Percentiles rank a stretch among this genome's conserved stretches.
phyloP scores from a whole-genome alignment of 1,140 invertebrate species.

The Ceratina australensis region DNA sequence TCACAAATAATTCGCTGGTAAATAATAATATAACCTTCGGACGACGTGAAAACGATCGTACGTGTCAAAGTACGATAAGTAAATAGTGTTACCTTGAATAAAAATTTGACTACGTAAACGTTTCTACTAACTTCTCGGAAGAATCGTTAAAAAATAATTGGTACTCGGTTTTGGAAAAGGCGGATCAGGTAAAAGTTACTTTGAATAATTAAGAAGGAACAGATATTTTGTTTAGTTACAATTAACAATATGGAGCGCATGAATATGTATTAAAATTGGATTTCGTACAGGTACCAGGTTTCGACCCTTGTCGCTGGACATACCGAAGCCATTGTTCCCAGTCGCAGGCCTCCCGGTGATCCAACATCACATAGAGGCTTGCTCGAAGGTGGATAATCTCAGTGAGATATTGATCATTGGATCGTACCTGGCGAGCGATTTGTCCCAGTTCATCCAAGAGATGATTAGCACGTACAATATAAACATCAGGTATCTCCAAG shows the following conservation, averaged over 20 bases:
- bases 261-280: slow-evolving; percentile 15
- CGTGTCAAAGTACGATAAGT: too few species aligned
- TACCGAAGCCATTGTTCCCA: slow-evolving; percentile 98
- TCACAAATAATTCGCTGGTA: not conserved
- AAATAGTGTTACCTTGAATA: too few species aligned
- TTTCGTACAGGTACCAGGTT: slow-evolving; percentile 92
- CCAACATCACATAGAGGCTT: slow-evolving; percentile 98
- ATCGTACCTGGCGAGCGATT: slow-evolving; percentile 91
- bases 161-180: too few species aligned
- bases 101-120: too few species aligned
- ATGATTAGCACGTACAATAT: slow-evolving; percentile 91
- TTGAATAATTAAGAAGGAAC: not conserved
- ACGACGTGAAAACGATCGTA: too few species aligned
- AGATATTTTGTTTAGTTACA: not conserved
- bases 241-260: not conserved
- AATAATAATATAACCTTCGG: slow-evolving; percentile 10
- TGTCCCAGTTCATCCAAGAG: slow-evolving; percentile 91
- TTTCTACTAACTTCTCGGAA: too few species aligned
- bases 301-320: slow-evolving; percentile 96
- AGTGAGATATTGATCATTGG: slow-evolving; percentile 97
- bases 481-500: slow-evolving; percentile 95
- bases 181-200: too few species aligned
- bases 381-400: slow-evolving; percentile 87
- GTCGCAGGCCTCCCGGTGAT: slow-evolving; percentile 96
- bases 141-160: too few species aligned